Conservation (phyloP, 2,113 vertebrate genomes). For the Mellivora capensis region DNA sequence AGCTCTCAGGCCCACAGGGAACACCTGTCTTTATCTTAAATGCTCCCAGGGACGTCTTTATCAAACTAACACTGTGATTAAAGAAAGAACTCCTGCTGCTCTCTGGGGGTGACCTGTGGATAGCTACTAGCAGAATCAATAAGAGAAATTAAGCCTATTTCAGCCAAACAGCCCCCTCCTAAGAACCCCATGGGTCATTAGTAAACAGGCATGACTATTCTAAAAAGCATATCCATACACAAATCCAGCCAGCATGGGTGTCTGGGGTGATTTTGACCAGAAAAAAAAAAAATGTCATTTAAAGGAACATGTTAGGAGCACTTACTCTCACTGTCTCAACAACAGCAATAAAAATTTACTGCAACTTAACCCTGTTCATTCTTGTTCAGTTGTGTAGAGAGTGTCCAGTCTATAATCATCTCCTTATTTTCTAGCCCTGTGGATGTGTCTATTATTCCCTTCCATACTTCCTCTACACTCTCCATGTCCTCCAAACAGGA, state of each 20-base stretch:
- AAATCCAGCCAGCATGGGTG: neutral
- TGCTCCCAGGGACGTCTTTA: conserved; percentile 31
- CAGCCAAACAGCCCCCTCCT: neutral
- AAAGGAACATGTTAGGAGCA: neutral
- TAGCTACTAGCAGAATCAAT: conserved; percentile 43
- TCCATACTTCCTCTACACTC: neutral
- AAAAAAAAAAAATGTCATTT: neutral
- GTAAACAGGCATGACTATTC: neutral
- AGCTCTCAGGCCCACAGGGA: neutral
- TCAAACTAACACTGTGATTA: conserved; percentile 50
- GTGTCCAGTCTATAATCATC: neutral
- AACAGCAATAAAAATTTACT: neutral
- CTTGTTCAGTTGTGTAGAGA: neutral
- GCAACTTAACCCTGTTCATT: neutral
- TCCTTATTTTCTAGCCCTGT: neutral
- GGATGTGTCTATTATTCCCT: neutral
- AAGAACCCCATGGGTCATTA: neutral
- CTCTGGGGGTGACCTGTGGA: conserved; percentile 12
- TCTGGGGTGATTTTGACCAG: neutral
- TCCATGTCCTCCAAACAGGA: neutral
- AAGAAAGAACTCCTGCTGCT: neutral
- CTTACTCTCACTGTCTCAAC: neutral
- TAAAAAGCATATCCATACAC: neutral
- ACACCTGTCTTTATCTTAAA: neutral
- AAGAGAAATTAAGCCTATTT: conserved; percentile 52